Conservation (phyloP, 2,888 invertebrate species). For the Syrphus vitripennis region DNA sequence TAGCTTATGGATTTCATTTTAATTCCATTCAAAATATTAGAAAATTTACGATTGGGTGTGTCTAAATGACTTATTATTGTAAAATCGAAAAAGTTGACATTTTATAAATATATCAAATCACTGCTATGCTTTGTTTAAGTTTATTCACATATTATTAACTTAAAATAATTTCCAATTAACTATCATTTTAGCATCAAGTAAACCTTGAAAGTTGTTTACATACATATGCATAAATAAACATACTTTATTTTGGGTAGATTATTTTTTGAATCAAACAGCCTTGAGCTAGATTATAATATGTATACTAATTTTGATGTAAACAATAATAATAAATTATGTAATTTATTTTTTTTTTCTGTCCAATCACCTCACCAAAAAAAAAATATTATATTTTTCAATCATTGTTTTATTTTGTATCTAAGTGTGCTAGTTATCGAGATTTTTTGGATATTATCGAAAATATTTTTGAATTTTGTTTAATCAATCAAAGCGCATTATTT, state of each 20-base stretch:
- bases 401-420: not conserved
- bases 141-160: not conserved
- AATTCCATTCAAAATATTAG: too few relatives aligned
- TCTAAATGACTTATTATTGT: too few relatives aligned
- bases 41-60: too few relatives aligned
- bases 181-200: not conserved
- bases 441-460: not conserved
- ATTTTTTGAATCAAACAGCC: not conserved
- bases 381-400: not conserved
- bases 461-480: not conserved
- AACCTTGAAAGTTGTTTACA: not conserved
- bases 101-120: too few relatives aligned
- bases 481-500: not conserved
- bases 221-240: not conserved
- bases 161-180: not conserved
- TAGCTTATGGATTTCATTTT: too few relatives aligned
- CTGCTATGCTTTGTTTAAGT: too few relatives aligned
- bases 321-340: not conserved
- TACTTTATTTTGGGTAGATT: not conserved
- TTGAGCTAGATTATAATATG: constrained; percentile 4
- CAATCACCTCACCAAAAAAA: not conserved
- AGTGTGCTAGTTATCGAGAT: not conserved
- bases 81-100: too few relatives aligned
- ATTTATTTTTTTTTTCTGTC: not conserved
- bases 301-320: constrained; percentile 6